Base-by-base conservation (phyloP, 2,888 invertebrate genomes). In the Pristionchus japonicus region DNA sequence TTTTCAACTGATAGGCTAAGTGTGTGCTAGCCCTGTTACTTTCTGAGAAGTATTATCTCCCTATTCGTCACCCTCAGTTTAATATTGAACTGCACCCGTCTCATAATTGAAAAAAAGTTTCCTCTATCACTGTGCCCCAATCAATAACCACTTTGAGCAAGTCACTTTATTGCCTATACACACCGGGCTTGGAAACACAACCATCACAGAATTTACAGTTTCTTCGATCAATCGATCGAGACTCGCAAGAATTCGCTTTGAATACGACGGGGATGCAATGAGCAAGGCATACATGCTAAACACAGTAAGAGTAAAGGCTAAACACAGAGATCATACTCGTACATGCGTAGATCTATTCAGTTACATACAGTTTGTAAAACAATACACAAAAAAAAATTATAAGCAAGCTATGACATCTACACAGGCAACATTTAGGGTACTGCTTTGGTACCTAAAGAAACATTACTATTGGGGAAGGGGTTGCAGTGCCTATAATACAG, bases 161-260 rank as follows among this genome's bases (percentile, higher is more conserved):
- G 20, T 77, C 43, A 23, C 40, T 77, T 47, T 40, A 77, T 77
- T 77, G 77, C 77, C 77, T 77, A 77, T 77, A 9, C 34, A 77
- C 77, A 77, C 77, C 77, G 77, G 77, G 77, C 77, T 77, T 77
- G 43, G n/a, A 77, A 77, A 77, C 74, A 77, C 77, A 77, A 77
- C 77, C 77, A 77, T 77, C 77, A 77, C 77, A 77, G 77, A 43
- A 40, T 77, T 47, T 77, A 47, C 43, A 77, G 77, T 77, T 47
- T 20, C 27, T 77, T 77, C 40, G 43, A 77, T 27, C 77, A 77
- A 23, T 47, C 77, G 77, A 77, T 77, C 77, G 77, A 77, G 47
- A 77, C 77, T 77, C 77, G 43, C 77, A 77, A 77, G 77, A 43
- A 43, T 37, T 40, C 20, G 40, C 20, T 77, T 40, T 77, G 43